Conservation (phyloP, 2,797 vertebrate genomes). For the Oophaga sylvatica region DNA sequence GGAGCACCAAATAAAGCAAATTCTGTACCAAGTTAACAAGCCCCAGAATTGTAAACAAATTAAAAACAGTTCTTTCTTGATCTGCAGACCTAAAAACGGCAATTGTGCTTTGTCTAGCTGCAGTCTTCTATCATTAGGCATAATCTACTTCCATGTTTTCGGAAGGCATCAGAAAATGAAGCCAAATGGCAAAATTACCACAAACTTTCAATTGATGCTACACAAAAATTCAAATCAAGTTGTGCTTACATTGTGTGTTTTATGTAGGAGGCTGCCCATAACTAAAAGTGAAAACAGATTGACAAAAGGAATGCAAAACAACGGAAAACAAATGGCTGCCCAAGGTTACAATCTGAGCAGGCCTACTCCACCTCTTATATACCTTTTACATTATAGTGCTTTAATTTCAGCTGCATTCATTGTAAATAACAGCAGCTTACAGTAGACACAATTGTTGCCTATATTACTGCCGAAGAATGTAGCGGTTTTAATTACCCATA, state of each 20-base stretch:
- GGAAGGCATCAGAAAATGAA: conserved; percentile 65
- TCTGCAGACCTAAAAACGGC: conserved; percentile 37
- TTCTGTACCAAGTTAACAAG: conserved; percentile 31
- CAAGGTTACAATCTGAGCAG: conserved; percentile 50
- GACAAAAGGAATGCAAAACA: conserved; percentile 65
- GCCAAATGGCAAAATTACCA: conserved; percentile 65
- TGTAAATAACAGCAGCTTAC: conserved; percentile 30
- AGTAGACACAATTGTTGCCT: conserved; percentile 43
- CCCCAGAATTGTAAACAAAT: conserved; percentile 40
- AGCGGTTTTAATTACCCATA: conserved; percentile 15
- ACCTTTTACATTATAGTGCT: conserved; percentile 37
- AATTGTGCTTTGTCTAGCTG: conserved; percentile 56
- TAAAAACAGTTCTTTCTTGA: conserved; percentile 50
- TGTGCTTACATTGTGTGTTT: conserved; percentile 66
- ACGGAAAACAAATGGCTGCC: conserved; percentile 64
- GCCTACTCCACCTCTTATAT: conserved; percentile 35
- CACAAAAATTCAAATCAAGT: conserved; percentile 65
- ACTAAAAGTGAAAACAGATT: conserved; percentile 71
- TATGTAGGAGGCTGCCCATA: conserved; percentile 64
- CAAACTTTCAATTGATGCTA: conserved; percentile 67
- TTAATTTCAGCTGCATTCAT: conserved; percentile 34
- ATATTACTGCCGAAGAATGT: conserved; percentile 24
- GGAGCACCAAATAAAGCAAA: conserved; percentile 5
- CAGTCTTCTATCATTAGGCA: conserved; percentile 51
- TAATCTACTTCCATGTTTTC: conserved; percentile 65